Evolutionary conservation across 2,113 vertebrate genomes (phyloP).

Genomic region (Athene cunicularia): DNA sequence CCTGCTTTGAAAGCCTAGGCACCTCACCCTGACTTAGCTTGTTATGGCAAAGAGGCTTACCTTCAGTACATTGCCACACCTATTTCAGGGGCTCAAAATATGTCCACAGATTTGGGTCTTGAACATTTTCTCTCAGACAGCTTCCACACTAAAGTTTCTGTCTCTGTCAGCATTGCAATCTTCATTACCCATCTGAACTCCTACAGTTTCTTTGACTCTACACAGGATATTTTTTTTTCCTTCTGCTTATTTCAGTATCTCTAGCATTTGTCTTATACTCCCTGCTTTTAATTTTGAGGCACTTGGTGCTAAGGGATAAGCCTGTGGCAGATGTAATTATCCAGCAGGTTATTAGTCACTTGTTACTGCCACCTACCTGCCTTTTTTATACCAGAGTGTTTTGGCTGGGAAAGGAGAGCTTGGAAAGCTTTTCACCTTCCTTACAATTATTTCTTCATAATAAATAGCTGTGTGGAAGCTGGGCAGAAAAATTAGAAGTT

Average conservation of each 20-base stretch:
- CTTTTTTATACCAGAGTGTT: background rate
- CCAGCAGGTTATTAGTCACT: conserved; percentile 24
- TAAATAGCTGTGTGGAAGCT: background rate
- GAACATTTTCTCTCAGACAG: background rate
- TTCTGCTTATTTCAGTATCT: conserved; percentile 7
- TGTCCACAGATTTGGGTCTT: background rate
- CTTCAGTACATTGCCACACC: background rate
- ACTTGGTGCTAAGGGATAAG: conserved; percentile 22
- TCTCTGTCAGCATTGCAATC: background rate
- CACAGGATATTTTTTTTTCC: background rate
- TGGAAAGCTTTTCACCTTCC: background rate
- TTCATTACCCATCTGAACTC: background rate
- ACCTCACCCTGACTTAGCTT: background rate
- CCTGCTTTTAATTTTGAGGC: conserved; percentile 38
- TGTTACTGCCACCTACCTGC: conserved; percentile 49
- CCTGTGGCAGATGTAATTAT: conserved; percentile 35
- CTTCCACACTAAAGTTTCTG: background rate
- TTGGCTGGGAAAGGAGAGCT: background rate
- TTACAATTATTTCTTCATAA: background rate
- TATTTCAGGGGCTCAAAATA: background rate
- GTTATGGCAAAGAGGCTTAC: background rate
- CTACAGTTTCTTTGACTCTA: background rate
- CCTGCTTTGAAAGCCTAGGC: background rate
- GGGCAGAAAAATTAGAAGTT: background rate
- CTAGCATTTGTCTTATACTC: background rate